Evolutionary conservation across 2,888 invertebrate genomes (phyloP).

Genomic region (Nomada flava): DNA sequence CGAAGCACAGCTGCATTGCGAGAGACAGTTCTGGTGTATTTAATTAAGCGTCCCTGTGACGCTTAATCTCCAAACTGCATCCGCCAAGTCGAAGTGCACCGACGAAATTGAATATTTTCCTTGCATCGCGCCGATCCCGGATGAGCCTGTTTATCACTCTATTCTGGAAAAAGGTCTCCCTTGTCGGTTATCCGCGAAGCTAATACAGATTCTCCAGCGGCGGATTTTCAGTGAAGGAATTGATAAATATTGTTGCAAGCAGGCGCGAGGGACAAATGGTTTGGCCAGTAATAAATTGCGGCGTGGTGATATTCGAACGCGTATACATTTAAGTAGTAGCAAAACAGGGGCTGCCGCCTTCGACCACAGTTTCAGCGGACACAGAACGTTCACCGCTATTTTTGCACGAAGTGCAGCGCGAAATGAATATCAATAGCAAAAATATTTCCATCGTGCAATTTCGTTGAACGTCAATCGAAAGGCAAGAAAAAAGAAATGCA

Average conservation of each 20-base stretch:
- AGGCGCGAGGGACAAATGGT: not conserved
- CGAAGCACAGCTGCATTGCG: slow-evolving; percentile 43
- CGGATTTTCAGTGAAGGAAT: not conserved
- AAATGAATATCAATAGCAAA: too few species aligned
- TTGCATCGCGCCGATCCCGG: not conserved
- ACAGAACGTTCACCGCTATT: too few species aligned
- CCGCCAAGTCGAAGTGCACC: slow-evolving; percentile 31
- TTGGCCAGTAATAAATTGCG: not conserved
- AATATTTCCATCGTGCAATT: not conserved
- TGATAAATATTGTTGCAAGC: not conserved
- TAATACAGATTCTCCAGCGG: not conserved
- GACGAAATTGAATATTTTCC: slow-evolving; percentile 57
- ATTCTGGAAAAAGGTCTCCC: not conserved
- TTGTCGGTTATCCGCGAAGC: not conserved
- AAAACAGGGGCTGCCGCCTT: too few species aligned
- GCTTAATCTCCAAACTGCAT: slow-evolving; percentile 61
- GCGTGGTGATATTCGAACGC: not conserved
- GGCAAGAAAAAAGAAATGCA: not conserved
- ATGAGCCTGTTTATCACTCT: slow-evolving; percentile 23
- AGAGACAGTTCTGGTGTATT: slow-evolving; percentile 53
- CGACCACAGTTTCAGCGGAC: too few species aligned
- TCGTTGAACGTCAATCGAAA: not conserved
- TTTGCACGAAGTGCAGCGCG: too few species aligned
- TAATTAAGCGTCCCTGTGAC: slow-evolving; percentile 58
- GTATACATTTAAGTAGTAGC: too few species aligned